Evolutionary conservation across 2,113 vertebrate genomes (phyloP), one percentile per base, ranked within the genome.

Genomic region (Sceloporus undulatus): DNA sequence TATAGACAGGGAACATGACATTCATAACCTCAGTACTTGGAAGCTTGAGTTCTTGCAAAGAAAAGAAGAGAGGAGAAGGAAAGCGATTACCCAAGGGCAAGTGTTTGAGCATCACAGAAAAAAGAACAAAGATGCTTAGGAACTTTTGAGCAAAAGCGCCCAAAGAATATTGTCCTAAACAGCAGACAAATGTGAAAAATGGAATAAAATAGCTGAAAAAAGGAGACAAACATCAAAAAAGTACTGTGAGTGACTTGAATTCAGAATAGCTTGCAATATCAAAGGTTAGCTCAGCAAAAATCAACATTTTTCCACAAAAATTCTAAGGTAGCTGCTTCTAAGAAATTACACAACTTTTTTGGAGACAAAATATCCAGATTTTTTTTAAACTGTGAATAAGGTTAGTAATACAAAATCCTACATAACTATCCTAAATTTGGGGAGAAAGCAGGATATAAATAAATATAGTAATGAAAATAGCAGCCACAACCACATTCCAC

Each of bases 341-440:
- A 5, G 40, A 70, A 0, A 0, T 34, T 56, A 42, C 19, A 80
- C 40, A 65, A 65, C 9, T 10, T 3, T 0, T 0, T n/a, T 29
- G 21, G 38, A 54, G 6, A 38, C 42, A 88, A 82, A 48, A 48
- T 48, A 48, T 48, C 48, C 48, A 48, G 7, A 48, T 48, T 5
- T 48, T 48, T 48, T 48, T 48, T 48, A 62, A 62, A 2, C 59
- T 62, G 14, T 62, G 59, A 16, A 62, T 16, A 62, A 62, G 59
- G 59, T 62, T 62, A 79, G 84, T 29, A 0, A 0, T 4, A 56
- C 85, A 79, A 0, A 10, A 54, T 68, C 29, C 62, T 19, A 81
- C 54, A 56, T 0, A 0, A 7, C 48, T 6, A 7, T 48, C 4
- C 48, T 48, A 48, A 48, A 6, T 48, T 48, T 5, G 48, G 7